Evolutionary conservation across 2,797 vertebrate species (phyloP).

Genomic region (Scleropages formosus): DNA sequence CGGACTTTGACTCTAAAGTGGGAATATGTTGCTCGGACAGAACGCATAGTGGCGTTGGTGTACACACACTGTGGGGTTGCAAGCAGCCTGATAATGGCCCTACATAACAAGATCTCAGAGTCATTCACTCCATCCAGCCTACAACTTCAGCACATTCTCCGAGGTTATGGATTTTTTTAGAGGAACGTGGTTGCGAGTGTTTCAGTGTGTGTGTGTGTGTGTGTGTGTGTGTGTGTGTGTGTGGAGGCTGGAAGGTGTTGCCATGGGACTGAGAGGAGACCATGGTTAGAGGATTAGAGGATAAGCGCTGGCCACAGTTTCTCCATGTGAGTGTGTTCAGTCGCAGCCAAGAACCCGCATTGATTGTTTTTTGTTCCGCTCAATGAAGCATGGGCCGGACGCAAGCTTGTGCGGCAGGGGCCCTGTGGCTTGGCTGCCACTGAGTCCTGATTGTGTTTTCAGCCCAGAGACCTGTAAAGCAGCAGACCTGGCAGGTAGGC

Average conservation of each 20-base stretch:
- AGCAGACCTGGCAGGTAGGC: too few relatives aligned
- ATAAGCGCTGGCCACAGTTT: not conserved
- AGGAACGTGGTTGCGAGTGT: slow-evolving; percentile 31
- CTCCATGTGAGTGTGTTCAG: not conserved
- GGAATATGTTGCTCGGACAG: too few relatives aligned
- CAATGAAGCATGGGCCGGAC: slow-evolving; percentile 17
- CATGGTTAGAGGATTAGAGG: not conserved
- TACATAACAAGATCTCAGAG: too few relatives aligned
- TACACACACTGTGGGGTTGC: too few relatives aligned
- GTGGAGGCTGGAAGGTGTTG: slow-evolving; percentile 31
- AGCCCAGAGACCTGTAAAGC: not conserved
- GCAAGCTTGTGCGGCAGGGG: slow-evolving; percentile 25
- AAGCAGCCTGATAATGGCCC: too few relatives aligned
- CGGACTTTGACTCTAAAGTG: too few relatives aligned
- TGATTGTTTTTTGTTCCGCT: slow-evolving; percentile 12
- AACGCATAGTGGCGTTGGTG: too few relatives aligned
- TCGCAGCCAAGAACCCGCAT: slow-evolving; percentile 25
- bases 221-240: not conserved
- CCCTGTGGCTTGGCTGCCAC: slow-evolving; percentile 37
- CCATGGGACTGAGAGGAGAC: slow-evolving; percentile 5
- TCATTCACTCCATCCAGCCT: too few relatives aligned
- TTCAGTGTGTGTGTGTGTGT: slow-evolving; percentile 38
- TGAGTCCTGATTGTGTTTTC: not conserved
- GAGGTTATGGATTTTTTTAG: slow-evolving; percentile 24
- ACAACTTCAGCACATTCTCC: slow-evolving; percentile 12